phyloP scores from a whole-genome alignment of 2,113 vertebrate genomes.

The Mesoclemmys tuberculata region DNA sequence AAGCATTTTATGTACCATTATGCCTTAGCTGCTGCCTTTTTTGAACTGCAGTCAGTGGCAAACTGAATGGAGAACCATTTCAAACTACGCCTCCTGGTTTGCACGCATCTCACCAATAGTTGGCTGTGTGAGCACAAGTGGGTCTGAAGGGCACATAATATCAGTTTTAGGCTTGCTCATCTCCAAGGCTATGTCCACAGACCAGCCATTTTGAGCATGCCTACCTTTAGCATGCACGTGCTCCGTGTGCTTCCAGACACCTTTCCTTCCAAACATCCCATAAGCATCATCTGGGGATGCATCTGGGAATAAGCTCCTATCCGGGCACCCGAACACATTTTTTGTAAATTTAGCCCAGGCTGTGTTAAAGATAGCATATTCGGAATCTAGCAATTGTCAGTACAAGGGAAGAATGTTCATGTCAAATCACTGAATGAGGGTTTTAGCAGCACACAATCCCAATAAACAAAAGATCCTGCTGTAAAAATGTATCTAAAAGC shows the following conservation, averaged over 20 bases:
- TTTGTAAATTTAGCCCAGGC: neutral
- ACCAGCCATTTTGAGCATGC: neutral
- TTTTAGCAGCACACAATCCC: neutral
- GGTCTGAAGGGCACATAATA: neutral
- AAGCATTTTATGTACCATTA: neutral
- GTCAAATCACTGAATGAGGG: neutral
- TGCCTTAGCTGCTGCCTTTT: neutral
- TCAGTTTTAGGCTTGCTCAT: neutral
- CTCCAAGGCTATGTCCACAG: neutral
- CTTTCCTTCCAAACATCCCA: neutral
- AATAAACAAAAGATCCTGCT: neutral
- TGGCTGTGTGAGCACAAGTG: neutral
- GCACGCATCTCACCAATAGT: neutral
- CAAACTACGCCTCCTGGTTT: neutral
- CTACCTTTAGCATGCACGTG: neutral
- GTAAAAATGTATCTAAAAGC: neutral
- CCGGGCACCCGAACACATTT: neutral
- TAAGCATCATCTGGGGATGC: neutral
- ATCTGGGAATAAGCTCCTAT: neutral
- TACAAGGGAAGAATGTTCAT: neutral
- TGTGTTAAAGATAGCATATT: neutral
- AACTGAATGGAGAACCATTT: neutral
- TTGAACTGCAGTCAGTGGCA: neutral
- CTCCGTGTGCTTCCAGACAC: neutral
- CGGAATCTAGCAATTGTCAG: neutral